phyloP scores from a whole-genome alignment of 2,797 vertebrate genomes.

The Choloepus didactylus region DNA sequence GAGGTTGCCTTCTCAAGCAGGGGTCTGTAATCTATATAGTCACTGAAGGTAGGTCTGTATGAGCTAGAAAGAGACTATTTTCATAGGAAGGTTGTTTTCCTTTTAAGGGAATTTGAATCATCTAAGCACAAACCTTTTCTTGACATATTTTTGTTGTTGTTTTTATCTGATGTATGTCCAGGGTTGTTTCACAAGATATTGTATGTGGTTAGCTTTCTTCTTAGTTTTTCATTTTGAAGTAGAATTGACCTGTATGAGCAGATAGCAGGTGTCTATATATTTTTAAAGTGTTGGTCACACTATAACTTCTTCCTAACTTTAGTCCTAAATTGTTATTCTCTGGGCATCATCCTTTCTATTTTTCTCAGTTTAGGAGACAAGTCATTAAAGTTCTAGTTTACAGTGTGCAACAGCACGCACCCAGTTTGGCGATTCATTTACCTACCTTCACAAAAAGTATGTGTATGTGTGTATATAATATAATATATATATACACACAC shows the following conservation, averaged over 20 bases:
- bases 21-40: neutral
- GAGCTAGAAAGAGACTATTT: neutral
- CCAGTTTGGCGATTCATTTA: neutral
- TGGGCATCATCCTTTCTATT: neutral
- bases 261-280: neutral
- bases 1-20: neutral
- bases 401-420: neutral
- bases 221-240: neutral
- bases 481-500: neutral
- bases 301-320: neutral
- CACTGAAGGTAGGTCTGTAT: neutral
- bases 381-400: neutral
- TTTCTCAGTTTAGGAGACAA: too few species aligned
- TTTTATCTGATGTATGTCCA: neutral
- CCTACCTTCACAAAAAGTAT: neutral
- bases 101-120: neutral
- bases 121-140: neutral
- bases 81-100: neutral
- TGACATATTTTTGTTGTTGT: neutral
- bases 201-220: neutral
- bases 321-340: neutral
- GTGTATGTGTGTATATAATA: neutral
- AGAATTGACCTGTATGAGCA: neutral
- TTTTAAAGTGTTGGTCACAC: neutral
- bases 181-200: too few species aligned